Conservation (phyloP, 2,797 vertebrate genomes). For the Margarornis squamiger region DNA sequence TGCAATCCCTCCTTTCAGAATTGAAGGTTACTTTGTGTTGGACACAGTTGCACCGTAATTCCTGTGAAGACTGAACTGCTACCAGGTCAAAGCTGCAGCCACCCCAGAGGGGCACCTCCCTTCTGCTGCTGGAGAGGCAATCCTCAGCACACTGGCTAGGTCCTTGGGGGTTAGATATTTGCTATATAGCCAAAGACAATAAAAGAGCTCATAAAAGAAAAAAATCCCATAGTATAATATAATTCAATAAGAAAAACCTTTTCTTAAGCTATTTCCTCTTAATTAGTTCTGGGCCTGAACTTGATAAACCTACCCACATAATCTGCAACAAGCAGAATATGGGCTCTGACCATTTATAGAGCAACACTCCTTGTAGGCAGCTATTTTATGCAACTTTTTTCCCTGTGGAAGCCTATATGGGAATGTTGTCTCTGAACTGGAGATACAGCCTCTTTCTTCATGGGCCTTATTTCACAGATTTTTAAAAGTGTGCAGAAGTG, state of each 20-base stretch:
- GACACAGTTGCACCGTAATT: not conserved
- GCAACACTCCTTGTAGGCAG: not conserved
- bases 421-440: not conserved
- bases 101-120: not conserved
- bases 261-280: not conserved
- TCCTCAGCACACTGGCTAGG: fast-evolving
- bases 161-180: not conserved
- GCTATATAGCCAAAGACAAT: not conserved
- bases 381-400: not conserved
- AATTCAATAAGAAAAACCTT: not conserved
- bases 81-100: not conserved
- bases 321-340: not conserved
- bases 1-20: not conserved
- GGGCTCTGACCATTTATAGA: not conserved
- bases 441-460: not conserved
- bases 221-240: not conserved
- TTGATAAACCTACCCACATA: not conserved
- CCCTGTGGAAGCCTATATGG: not conserved
- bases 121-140: not conserved
- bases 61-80: not conserved
- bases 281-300: not conserved
- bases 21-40: not conserved
- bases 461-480: not conserved
- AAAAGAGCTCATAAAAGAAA: not conserved
- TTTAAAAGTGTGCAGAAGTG: not conserved